These are phyloP conservation scores for Hypanus sabinus DNA, from an alignment of 2,113 vertebrate species.

Conservation along the genomic window DNA sequence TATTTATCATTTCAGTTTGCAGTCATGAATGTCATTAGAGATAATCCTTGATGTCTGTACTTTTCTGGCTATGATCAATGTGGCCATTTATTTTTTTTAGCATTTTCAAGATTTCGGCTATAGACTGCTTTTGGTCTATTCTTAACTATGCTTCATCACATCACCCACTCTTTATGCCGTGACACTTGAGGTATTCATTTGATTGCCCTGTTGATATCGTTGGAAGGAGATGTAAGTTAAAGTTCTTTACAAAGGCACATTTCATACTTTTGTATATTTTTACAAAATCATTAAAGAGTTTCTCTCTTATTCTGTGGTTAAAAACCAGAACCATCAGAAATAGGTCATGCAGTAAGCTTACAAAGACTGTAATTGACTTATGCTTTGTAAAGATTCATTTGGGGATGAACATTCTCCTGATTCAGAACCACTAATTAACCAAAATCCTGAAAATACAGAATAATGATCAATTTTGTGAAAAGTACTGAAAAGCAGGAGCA, in stretches of 20 bases:
- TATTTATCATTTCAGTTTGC: neutral
- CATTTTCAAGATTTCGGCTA: neutral
- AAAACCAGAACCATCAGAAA: constrained; percentile 18
- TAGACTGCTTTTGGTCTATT: neutral
- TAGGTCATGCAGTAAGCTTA: constrained; percentile 27
- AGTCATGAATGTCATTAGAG: neutral
- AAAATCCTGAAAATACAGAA: constrained; percentile 32
- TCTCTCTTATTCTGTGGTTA: neutral
- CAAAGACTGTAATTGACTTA: constrained; percentile 11
- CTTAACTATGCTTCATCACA: neutral
- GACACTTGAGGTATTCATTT: neutral
- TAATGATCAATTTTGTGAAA: constrained; percentile 39
- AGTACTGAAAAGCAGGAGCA: constrained; percentile 22
- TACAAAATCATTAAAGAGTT: neutral
- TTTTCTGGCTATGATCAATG: neutral
- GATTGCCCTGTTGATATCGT: neutral
- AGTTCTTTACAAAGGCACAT: neutral
- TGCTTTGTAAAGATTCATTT: constrained; percentile 35
- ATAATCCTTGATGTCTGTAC: neutral
- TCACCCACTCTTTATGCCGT: neutral
- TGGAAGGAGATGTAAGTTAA: neutral
- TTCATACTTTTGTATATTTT: neutral
- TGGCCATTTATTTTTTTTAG: neutral
- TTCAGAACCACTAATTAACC: constrained; percentile 26
- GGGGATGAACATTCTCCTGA: neutral